Evolutionary conservation across 2,888 invertebrate species (phyloP), one percentile per base, ranked within the genome.

Genomic region (Neocrepidodera transversa): DNA sequence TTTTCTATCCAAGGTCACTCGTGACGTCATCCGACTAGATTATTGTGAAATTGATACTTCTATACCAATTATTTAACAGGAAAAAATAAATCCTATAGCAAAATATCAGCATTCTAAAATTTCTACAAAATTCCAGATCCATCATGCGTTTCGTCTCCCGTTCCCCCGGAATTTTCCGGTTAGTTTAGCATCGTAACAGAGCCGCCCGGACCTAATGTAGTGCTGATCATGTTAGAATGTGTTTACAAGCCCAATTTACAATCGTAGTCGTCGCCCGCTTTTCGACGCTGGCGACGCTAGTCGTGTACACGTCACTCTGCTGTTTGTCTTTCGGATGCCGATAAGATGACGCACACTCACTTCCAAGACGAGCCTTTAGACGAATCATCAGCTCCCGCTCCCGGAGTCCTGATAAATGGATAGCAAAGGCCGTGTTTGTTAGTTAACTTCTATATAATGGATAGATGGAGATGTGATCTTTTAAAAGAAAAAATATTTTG

Each of bases 161-260:
- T 43, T 32, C 18, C 35, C 30, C 51, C 55, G 51, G 52, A 69
- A 63, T 70, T 74, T 78, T 78, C 76, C 78, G 76, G 78, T 78
- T 77, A 77, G 78, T 78, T 78, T 77, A 76, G 73, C 76, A 75
- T 69, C 71, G 77, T 78, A 78, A 77, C 78, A 75, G 76, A 78
- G 76, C 74, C 74, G 73, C 71, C 74, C 71, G 75, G 74, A 76
- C 77, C 77, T 79, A 80, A 79, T 80, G 78, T 78, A 78, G 78
- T 79, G 78, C 79, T 80, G 80, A 80, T 80, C 79, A 80, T 79
- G 79, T 79, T 80, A 79, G 79, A 79, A 79, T 80, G 78, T 80
- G 79, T 80, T 80, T 79, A 77, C 79, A 76, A 75, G 77, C 74
- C 77, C 78, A 79, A 79, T 79, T 79, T 79, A 78, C 78, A 79